Percentiles rank a stretch among this genome's conserved stretches.
phyloP scores from a whole-genome alignment of 2,797 vertebrate species.

The Hyperoplus immaculatus region DNA sequence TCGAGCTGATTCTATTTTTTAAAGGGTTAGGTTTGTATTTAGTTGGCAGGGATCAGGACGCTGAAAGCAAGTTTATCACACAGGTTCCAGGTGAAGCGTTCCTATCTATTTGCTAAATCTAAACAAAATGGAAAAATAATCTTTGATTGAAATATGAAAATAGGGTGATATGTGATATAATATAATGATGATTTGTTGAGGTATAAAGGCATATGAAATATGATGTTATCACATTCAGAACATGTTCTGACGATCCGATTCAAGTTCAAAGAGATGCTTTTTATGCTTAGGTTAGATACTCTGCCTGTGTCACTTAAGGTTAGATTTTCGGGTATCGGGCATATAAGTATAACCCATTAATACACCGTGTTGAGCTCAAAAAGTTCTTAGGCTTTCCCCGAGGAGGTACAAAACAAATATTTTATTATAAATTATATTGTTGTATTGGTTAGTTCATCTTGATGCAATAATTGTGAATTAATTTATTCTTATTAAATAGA shows the following conservation, averaged over 20 bases:
- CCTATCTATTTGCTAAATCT: not conserved
- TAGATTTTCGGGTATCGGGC: no score
- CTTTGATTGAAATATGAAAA: not conserved
- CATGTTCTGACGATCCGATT: no score
- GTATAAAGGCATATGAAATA: no score
- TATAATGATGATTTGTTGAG: no score
- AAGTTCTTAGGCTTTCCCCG: no score
- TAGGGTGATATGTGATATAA: not conserved
- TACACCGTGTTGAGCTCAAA: no score
- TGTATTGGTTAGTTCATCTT: not conserved
- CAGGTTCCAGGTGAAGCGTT: conserved; percentile 4
- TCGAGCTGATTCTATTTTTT: not conserved
- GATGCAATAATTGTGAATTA: not conserved
- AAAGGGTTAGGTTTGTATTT: conserved; percentile 2
- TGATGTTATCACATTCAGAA: no score
- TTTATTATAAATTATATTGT: no score
- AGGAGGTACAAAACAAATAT: no score
- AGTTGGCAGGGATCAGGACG: not conserved
- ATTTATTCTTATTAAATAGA: not conserved
- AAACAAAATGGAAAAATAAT: conserved; percentile 1
- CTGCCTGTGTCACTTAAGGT: no score
- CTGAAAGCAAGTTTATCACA: not conserved
- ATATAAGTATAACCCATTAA: no score
- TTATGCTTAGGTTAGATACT: no score
- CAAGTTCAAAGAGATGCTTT: not conserved